Conservation (phyloP, 64 coral and sea anemone genomes). For the Montipora capricornis region DNA sequence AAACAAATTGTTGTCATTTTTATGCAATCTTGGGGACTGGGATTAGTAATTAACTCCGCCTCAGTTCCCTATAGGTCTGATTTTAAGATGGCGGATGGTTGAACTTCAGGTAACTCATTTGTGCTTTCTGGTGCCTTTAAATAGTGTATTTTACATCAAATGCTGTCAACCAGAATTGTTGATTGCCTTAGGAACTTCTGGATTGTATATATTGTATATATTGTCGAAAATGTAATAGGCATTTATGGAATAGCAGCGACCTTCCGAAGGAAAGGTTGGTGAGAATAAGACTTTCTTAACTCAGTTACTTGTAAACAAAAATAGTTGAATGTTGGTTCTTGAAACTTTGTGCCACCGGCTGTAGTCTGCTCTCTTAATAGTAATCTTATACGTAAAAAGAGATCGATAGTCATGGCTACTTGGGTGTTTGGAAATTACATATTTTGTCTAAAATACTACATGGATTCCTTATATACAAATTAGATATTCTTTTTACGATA, state of each 20-base stretch:
- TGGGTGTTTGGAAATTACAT: too few species aligned
- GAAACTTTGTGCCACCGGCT: not conserved
- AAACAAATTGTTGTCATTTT: not conserved
- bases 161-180: not conserved
- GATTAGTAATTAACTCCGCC: not conserved
- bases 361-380: not conserved
- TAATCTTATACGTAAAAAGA: not conserved
- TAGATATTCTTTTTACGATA: too few species aligned
- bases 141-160: not conserved
- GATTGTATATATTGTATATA: not conserved
- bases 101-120: slow-evolving; percentile 21
- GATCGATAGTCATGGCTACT: too few species aligned
- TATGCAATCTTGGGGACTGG: slow-evolving; percentile 1
- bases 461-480: too few species aligned
- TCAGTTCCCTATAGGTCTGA: slow-evolving; percentile 5
- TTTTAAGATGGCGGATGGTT: not conserved
- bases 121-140: not conserved
- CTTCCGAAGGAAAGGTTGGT: not conserved
- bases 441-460: too few species aligned
- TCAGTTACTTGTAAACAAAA: not conserved
- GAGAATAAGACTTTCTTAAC: slow-evolving; percentile 1
- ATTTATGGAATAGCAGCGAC: slow-evolving; percentile 13
- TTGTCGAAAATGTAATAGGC: not conserved
- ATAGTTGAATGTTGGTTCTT: not conserved
- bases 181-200: slow-evolving; percentile 3